These are phyloP conservation scores for Etheostoma cragini DNA, from an alignment of 2,113 vertebrate genomes.

Conservation along the genomic window DNA sequence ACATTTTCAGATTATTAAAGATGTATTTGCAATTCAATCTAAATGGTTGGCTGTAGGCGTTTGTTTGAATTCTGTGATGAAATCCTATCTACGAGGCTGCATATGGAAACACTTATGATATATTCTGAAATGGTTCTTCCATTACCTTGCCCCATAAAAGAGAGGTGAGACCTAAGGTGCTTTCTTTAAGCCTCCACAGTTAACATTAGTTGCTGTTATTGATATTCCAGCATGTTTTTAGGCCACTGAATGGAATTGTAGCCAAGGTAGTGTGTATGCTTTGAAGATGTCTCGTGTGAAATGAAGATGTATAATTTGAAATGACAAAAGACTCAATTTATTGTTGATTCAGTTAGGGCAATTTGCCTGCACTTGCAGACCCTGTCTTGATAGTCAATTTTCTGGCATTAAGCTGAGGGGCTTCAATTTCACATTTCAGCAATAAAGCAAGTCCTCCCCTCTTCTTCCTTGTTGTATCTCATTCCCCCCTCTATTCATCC, in stretches of 20 bases:
- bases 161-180: conserved; percentile 31
- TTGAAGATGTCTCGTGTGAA: conserved; percentile 41
- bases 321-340: conserved; percentile 62
- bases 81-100: conserved; percentile 15
- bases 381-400: conserved; percentile 72
- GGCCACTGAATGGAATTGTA: conserved; percentile 36
- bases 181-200: conserved; percentile 28
- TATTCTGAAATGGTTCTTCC: conserved; percentile 20
- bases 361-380: conserved; percentile 62
- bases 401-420: conserved; percentile 68
- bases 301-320: conserved; percentile 65
- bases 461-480: conserved; percentile 60
- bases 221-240: conserved; percentile 37
- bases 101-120: conserved; percentile 12
- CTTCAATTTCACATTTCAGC: conserved; percentile 74
- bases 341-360: conserved; percentile 66
- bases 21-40: conserved; percentile 48
- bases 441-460: conserved; percentile 63
- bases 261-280: conserved; percentile 51
- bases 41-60: conserved; percentile 3
- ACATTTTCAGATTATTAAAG: conserved; percentile 32
- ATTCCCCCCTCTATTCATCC: conserved; percentile 69
- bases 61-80: conserved; percentile 6
- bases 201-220: conserved; percentile 52
- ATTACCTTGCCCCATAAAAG: conserved; percentile 39